phyloP scores from a whole-genome alignment of 2,797 vertebrate species.

The Pampus argenteus region DNA sequence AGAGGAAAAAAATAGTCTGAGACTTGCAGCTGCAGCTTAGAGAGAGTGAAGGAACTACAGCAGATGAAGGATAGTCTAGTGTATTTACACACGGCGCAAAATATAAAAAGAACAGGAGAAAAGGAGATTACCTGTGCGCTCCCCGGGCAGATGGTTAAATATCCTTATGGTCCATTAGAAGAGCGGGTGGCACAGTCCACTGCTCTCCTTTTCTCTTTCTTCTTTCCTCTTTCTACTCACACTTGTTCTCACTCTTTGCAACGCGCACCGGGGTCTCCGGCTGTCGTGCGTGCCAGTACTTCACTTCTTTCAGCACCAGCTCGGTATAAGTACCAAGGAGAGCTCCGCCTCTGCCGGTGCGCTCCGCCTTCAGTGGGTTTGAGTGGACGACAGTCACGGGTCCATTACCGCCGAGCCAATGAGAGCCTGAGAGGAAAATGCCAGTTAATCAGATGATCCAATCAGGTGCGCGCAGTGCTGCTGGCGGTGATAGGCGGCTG shows the following conservation, averaged over 20 bases:
- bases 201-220: conserved; percentile 34
- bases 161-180: conserved; percentile 82
- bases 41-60: conserved; percentile 2
- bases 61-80: conserved; percentile 21
- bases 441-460: conserved; percentile 59
- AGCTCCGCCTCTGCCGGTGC: conserved; percentile 77
- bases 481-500: conserved; percentile 65
- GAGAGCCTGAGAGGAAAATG: neutral
- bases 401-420: conserved; percentile 57
- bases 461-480: conserved; percentile 49
- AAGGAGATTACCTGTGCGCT: conserved; percentile 82
- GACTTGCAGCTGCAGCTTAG: neutral
- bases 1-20: neutral
- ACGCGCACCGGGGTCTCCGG: conserved; percentile 55
- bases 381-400: conserved; percentile 54
- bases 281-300: conserved; percentile 54
- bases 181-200: conserved; percentile 61
- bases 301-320: conserved; percentile 57
- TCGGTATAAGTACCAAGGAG: conserved; percentile 81
- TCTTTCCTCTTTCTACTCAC: conserved; percentile 44
- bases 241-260: conserved; percentile 49
- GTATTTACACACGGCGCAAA: conserved; percentile 62
- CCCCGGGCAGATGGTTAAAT: conserved; percentile 82
- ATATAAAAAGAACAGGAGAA: conserved; percentile 4
- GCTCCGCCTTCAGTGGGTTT: conserved; percentile 53